Evolutionary conservation across 1,140 invertebrate genomes (phyloP), one percentile per base, ranked within the genome.

Genomic region (Geopemphigus sp.): DNA sequence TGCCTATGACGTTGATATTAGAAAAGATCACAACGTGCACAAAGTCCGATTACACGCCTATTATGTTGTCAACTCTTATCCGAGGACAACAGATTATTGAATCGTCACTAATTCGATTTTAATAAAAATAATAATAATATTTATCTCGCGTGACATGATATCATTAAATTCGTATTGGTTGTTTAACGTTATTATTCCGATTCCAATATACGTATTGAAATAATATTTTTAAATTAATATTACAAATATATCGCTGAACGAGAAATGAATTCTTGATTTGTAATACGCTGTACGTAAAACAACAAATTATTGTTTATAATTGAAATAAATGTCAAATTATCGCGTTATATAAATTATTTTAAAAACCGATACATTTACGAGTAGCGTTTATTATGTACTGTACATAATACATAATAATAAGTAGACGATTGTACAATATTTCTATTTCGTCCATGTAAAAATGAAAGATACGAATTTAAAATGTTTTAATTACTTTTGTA

Each of bases 1-100:
- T 19, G 26, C 2, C 59, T 29, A 32, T 63, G 17, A 32, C 0
- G 17, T 32, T 32, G 15, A 4, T 63, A 63, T 63, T 63, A 29
- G 5, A 32, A 63, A 63, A 29, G 14, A 10, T 29, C 29, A 63
- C 26, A 63, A 63, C 29, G 29, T 8, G 32, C 26, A 63, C 26
- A 29, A 63, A 24, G 6, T 29, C 19, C 17, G 26, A 63, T 63
- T 63, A 32, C 26, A 63, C 17, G 10, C 59, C 26, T 32, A n/a
- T 26, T 63, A 32, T 63, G 26, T 10, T 63, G 59, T 63, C 26
- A 32, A 29, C 6, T 59, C 57, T 59, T 59, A 17, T 59, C 5
- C 57, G 26, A 59, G 22, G 57, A 26, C 57, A 59, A 59, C 22
- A 26, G 57, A 59, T 59, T 59, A 59, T 59, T 59, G 24, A 59